phyloP scores from a whole-genome alignment of 2,797 vertebrate species.

The Sebastes wilsoni region DNA sequence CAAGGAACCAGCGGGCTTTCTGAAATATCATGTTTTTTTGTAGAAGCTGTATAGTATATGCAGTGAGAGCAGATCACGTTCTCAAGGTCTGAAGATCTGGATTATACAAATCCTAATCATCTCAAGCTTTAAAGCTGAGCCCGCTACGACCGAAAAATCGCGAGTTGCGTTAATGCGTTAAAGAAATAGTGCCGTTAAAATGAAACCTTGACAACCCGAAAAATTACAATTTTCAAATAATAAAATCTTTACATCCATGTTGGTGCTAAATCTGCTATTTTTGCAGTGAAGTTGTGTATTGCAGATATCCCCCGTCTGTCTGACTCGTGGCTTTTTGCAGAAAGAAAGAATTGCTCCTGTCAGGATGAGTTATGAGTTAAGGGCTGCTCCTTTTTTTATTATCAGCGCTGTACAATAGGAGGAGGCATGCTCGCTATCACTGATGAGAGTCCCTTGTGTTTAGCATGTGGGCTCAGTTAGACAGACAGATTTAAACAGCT shows the following conservation, averaged over 20 bases:
- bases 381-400: conserved; percentile 10
- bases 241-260: background rate
- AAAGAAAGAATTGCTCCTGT: background rate
- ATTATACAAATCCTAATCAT: background rate
- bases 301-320: background rate
- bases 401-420: background rate
- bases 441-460: background rate
- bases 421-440: background rate
- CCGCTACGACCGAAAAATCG: background rate
- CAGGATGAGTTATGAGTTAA: conserved; percentile 13
- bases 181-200: background rate
- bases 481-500: conserved; percentile 13
- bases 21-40: background rate
- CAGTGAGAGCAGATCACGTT: background rate
- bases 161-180: background rate
- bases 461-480: background rate
- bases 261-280: background rate
- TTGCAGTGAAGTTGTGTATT: background rate
- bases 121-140: too few species aligned
- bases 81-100: background rate
- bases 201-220: background rate
- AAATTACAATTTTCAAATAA: background rate
- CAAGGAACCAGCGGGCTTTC: background rate
- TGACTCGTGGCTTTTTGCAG: conserved; percentile 1
- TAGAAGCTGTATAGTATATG: background rate